Conservation (phyloP, 2,113 vertebrate genomes). For the Xenopus laevis region DNA sequence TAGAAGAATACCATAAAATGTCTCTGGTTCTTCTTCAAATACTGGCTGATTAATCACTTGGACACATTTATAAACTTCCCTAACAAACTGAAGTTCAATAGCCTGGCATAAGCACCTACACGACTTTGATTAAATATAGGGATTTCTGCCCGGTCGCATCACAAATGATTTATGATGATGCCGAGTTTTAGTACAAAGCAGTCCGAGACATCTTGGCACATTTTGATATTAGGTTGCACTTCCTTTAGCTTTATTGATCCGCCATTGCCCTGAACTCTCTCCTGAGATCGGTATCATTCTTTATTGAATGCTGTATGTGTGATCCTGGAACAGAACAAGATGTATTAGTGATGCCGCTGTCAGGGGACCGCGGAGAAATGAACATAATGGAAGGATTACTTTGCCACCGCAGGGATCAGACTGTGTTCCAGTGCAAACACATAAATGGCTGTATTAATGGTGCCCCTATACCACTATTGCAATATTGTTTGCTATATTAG, state of each 20-base stretch:
- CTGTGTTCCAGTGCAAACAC: not conserved
- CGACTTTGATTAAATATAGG: not conserved
- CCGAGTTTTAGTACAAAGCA: not conserved
- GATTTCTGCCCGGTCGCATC: not conserved
- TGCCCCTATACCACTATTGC: too few species aligned
- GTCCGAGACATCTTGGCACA: not conserved
- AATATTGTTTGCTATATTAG: too few species aligned
- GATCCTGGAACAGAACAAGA: conserved; percentile 1
- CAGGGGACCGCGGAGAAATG: not conserved
- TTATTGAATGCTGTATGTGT: not conserved
- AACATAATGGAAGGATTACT: not conserved
- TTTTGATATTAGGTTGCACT: not conserved
- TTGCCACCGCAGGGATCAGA: not conserved
- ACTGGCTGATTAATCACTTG: too few species aligned
- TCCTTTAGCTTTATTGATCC: conserved; percentile 1
- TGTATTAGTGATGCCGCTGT: not conserved
- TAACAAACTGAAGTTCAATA: not conserved
- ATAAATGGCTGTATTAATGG: too few species aligned
- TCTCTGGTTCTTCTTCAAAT: too few species aligned
- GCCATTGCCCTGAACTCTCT: not conserved
- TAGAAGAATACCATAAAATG: too few species aligned
- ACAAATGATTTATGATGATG: not conserved
- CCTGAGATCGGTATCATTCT: not conserved
- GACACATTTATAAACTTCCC: not conserved
- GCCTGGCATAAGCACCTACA: not conserved